A percentile compares a stretch with the other conserved stretches of the same genome.
phyloP scores from a whole-genome alignment of 2,888 invertebrate species.

The Gastracanthus pulcherrimus region DNA sequence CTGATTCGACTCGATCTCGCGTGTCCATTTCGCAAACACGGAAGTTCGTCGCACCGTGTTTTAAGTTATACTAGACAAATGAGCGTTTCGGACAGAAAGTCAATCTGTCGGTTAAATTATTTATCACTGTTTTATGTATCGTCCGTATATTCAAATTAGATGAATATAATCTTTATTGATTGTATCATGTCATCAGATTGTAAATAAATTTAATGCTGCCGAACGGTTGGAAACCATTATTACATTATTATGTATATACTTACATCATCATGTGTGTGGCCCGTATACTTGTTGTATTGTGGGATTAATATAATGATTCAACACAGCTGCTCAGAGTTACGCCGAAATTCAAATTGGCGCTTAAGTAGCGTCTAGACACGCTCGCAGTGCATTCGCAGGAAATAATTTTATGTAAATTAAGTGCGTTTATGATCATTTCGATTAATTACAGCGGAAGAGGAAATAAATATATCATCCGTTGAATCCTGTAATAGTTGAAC shows the following conservation, averaged over 20 bases:
- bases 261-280: not conserved
- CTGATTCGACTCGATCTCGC: not conserved
- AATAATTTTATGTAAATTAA: constrained; percentile 54
- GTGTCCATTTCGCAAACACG: not conserved
- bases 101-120: too few species aligned
- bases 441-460: constrained; percentile 23
- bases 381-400: constrained; percentile 49
- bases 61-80: not conserved
- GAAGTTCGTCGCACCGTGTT: not conserved
- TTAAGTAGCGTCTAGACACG: constrained; percentile 58
- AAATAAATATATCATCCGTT: constrained; percentile 15
- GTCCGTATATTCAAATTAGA: not conserved
- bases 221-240: too few species aligned
- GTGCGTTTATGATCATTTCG: constrained; percentile 31
- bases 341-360: constrained; percentile 36
- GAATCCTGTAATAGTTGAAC: constrained; percentile 10
- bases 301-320: constrained; percentile 1
- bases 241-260: not conserved
- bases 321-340: not conserved
- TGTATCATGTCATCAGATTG: not conserved
- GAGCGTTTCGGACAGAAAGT: too few species aligned
- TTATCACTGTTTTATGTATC: too few species aligned
- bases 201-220: not conserved
- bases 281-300: not conserved
- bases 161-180: not conserved